These are phyloP conservation scores for Crocodylus rhombifer DNA, from an alignment of 2,797 vertebrate species.

Conservation along the genomic window DNA sequence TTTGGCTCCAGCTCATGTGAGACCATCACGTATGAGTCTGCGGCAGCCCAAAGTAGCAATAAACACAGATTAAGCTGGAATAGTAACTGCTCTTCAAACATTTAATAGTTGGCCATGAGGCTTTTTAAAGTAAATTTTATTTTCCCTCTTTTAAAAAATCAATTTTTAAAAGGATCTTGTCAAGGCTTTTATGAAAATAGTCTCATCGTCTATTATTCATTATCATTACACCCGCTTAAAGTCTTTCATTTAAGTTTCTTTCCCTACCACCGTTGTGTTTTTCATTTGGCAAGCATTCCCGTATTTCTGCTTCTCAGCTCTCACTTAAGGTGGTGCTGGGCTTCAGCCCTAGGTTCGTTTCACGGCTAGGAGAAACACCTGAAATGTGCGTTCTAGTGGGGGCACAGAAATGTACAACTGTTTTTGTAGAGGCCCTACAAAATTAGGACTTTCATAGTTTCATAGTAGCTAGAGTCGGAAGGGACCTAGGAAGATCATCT, in stretches of 20 bases:
- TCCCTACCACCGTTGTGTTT: constrained; percentile 35
- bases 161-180: constrained; percentile 22
- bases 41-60: neutral
- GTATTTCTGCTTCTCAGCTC: neutral
- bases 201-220: constrained; percentile 14
- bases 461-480: no score
- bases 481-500: no score
- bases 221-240: neutral
- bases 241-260: constrained; percentile 9
- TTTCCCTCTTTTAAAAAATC: constrained; percentile 41
- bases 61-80: neutral
- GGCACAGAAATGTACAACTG: neutral
- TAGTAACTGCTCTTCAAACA: neutral
- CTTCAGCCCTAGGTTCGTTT: neutral
- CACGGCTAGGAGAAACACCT: constrained; percentile 44
- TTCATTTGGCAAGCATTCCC: constrained; percentile 45
- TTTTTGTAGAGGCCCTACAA: neutral
- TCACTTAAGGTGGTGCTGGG: constrained; percentile 15
- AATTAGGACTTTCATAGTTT: neutral
- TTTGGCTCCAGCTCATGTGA: accelerated
- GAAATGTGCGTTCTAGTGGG: neutral
- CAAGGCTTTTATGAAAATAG: constrained; percentile 29
- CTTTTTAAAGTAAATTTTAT: constrained; percentile 3
- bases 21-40: accelerated
- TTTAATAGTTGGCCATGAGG: neutral